Base-by-base conservation (phyloP, 2,797 vertebrate species). In the Lycodopsis pacificus region DNA sequence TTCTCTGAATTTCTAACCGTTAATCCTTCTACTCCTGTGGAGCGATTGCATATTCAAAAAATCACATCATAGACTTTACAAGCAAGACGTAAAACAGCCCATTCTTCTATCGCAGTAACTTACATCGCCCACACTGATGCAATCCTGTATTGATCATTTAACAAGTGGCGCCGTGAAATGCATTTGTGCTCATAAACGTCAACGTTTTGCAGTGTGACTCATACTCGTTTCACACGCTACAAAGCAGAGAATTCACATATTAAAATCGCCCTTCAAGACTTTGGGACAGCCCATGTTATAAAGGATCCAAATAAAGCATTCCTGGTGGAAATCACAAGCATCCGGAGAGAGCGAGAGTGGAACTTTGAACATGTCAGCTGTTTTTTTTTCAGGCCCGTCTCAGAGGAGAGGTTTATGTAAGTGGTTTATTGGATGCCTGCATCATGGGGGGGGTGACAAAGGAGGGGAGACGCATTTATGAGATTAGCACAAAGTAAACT, bases 181-280 rank as follows among this genome's bases (percentile, higher is more conserved):
- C 82, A 85, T 91, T 81, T 81, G 66, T 67, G 69, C 91, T 87
- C 90, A 90, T 92, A 90, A 94, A 92, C 83, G 81, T 88, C 86
- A 89, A 73, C 70, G 77, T 88, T 89, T 91, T 82, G 84, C 89
- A 80, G 65, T 66, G 71, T 12, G 73, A 84, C 83, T 85, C 77
- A 42, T 78, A 34, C 88, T 89, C 82, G 84, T 92, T 92, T 92
- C 88, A 92, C 90, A 89, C 74, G 67, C 90, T 79, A 73, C 87
- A 85, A 85, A 87, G 86, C 91, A 82, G 85, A 89, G 88, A 86
- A 88, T 89, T 80, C 87, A 90, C 85, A 91, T 94, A 94, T 95
- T 95, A 96, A 96, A 95, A 91, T 85, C 30, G 87, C 91, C 93
- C 92, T 92, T 94, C 92, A 95, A 91, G 91, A 94, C 94, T 90